phyloP scores from a whole-genome alignment of 2,888 invertebrate species.

The Xanthorhoe spadicearia region DNA sequence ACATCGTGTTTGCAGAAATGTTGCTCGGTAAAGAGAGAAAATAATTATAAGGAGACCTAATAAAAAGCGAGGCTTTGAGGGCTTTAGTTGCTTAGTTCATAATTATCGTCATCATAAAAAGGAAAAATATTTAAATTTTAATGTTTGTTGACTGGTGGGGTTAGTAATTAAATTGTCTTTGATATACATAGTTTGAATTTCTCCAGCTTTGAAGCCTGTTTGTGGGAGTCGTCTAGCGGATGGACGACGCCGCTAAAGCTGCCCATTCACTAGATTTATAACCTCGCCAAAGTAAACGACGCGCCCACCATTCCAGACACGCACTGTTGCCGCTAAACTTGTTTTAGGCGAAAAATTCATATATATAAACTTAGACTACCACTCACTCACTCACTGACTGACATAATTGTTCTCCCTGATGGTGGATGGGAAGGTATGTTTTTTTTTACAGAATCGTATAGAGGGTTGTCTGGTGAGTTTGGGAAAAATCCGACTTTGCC shows the following conservation, averaged over 20 bases:
- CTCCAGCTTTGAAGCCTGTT: constrained; percentile 67
- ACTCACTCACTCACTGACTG: too few relatives aligned
- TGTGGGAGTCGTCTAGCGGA: constrained; percentile 62
- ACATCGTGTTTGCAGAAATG: constrained; percentile 20
- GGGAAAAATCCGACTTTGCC: too few relatives aligned
- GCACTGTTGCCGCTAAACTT: constrained; percentile 63
- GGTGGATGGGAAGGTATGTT: too few relatives aligned
- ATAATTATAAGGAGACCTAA: constrained; percentile 34
- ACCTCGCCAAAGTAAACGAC: constrained; percentile 75
- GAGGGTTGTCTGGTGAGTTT: too few relatives aligned
- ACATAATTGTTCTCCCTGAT: too few relatives aligned
- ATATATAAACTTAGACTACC: too few relatives aligned
- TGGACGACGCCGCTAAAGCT: constrained; percentile 67
- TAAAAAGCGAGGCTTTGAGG: constrained; percentile 34
- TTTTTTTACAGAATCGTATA: too few relatives aligned
- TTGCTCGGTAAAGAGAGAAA: constrained; percentile 29
- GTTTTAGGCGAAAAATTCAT: constrained; percentile 72
- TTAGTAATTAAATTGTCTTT: constrained; percentile 74
- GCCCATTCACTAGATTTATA: constrained; percentile 76
- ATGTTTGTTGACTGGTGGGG: constrained; percentile 61
- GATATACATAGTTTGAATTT: too few relatives aligned
- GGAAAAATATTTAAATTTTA: constrained; percentile 56
- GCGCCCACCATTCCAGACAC: constrained; percentile 71
- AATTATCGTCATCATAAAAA: constrained; percentile 52
- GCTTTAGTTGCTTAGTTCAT: constrained; percentile 45